phyloP scores from a whole-genome alignment of 2,797 vertebrate species.

The Myripristis murdjan region DNA sequence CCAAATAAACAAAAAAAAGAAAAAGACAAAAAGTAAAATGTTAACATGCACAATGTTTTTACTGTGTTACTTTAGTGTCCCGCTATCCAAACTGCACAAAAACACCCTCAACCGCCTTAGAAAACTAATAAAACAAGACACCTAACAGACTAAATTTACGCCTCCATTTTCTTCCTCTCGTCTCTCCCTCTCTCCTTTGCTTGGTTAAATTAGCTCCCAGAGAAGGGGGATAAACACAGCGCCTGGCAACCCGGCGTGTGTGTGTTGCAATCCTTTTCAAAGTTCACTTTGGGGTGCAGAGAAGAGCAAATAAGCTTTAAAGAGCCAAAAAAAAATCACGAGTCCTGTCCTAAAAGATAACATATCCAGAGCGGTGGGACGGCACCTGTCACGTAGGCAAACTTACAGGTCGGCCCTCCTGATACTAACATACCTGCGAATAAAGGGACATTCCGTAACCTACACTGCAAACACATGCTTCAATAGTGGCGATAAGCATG shows the following conservation, averaged over 20 bases:
- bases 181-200: background rate
- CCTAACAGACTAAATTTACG: background rate
- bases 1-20: too few relatives aligned
- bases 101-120: background rate
- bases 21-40: too few relatives aligned
- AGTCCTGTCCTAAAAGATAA: slow-evolving; percentile 68
- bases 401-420: background rate
- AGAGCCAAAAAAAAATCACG: slow-evolving; percentile 31
- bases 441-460: slow-evolving; percentile 40
- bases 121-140: background rate
- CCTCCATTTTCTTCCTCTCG: background rate
- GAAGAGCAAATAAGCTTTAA: slow-evolving; percentile 68
- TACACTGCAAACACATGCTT: slow-evolving; percentile 6
- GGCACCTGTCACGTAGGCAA: slow-evolving; percentile 71
- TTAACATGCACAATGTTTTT: background rate
- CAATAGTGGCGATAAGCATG: slow-evolving; percentile 2
- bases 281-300: slow-evolving; percentile 63
- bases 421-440: slow-evolving; percentile 23
- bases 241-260: slow-evolving; percentile 17
- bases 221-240: slow-evolving; percentile 9
- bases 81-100: background rate
- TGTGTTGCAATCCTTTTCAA: slow-evolving; percentile 70
- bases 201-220: background rate
- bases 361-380: slow-evolving; percentile 45
- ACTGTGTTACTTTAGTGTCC: background rate